Conservation (phyloP, 2,113 vertebrate genomes). For the Callipepla californica region DNA sequence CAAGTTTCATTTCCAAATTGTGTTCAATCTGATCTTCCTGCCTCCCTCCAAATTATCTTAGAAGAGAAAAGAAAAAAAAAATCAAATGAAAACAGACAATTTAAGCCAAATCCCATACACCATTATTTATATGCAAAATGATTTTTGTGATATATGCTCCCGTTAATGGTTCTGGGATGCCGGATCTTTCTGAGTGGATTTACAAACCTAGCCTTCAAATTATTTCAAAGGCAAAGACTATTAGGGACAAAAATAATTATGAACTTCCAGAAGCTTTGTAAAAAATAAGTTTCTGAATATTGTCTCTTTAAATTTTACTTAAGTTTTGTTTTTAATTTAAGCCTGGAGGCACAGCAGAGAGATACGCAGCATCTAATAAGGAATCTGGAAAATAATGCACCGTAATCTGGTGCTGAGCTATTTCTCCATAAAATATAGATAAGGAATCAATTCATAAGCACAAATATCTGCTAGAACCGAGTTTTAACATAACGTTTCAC, state of each 20-base stretch:
- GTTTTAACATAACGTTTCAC: slow-evolving; percentile 47
- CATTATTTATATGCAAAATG: slow-evolving; percentile 68
- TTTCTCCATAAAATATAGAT: slow-evolving; percentile 59
- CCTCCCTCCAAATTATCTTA: slow-evolving; percentile 55
- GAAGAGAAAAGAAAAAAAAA: background rate
- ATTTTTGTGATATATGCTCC: slow-evolving; percentile 60
- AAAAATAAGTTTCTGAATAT: slow-evolving; percentile 62
- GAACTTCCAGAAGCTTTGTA: slow-evolving; percentile 57
- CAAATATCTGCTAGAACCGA: slow-evolving; percentile 28
- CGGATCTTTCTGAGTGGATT: slow-evolving; percentile 48
- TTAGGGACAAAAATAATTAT: slow-evolving; percentile 65
- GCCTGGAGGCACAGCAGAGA: slow-evolving; percentile 60
- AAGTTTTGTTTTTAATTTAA: slow-evolving; percentile 65
- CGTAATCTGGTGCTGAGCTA: background rate
- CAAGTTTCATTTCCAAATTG: slow-evolving; percentile 77
- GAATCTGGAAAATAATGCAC: slow-evolving; percentile 35
- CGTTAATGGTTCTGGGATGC: slow-evolving; percentile 56
- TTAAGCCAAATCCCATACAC: slow-evolving; percentile 48
- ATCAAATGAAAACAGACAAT: slow-evolving; percentile 63
- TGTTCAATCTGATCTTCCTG: slow-evolving; percentile 71
- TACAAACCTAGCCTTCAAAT: slow-evolving; percentile 61
- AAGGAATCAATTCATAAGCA: slow-evolving; percentile 61
- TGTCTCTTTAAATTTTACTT: slow-evolving; percentile 71
- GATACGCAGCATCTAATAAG: slow-evolving; percentile 48
- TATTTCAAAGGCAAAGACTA: slow-evolving; percentile 63